phyloP scores from a whole-genome alignment of 2,113 vertebrate species.

The Antigone vipio region DNA sequence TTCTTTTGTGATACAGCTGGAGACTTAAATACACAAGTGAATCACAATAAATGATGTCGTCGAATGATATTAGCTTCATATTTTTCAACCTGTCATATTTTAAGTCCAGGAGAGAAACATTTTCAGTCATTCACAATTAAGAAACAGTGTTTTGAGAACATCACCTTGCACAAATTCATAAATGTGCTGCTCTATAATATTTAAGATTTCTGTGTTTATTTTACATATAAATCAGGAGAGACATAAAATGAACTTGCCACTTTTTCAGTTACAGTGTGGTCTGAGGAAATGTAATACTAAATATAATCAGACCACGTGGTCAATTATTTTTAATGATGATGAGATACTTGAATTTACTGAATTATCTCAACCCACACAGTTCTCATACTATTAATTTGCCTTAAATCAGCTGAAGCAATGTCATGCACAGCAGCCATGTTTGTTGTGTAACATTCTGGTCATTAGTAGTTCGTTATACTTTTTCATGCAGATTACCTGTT shows the following conservation, averaged over 20 bases:
- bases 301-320: neutral
- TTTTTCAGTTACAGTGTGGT: neutral
- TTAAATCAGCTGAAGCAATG: neutral
- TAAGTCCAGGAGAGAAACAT: neutral
- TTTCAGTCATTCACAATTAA: neutral
- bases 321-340: neutral
- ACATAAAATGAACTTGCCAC: neutral
- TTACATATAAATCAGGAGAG: neutral
- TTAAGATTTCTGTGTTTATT: neutral
- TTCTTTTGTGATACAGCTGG: neutral
- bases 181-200: neutral
- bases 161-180: neutral
- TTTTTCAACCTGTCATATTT: neutral
- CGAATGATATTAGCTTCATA: neutral
- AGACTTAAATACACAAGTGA: neutral
- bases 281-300: neutral
- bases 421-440: neutral
- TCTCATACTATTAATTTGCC: neutral
- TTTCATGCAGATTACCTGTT: neutral
- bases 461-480: neutral
- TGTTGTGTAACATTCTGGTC: neutral
- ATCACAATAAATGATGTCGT: neutral
- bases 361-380: neutral
- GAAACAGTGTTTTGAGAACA: neutral
- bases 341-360: neutral